Base-by-base conservation (phyloP, 2,888 invertebrate genomes). In the Limnephilus rhombicus region DNA sequence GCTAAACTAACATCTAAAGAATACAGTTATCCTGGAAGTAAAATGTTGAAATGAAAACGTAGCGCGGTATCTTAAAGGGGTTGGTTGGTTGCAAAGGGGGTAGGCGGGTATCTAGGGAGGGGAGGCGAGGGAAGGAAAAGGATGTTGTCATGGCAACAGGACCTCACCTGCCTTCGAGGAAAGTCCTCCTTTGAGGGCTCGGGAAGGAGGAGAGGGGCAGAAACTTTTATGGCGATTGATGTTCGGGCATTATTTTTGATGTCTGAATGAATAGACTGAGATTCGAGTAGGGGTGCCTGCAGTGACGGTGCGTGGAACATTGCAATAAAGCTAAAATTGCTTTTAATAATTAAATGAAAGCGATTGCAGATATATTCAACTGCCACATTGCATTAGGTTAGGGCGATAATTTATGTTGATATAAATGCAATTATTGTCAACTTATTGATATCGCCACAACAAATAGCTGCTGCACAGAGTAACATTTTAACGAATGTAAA, bases 181-280 rank as follows among this genome's bases (percentile, higher is more conserved):
- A 82, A 90, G 53, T 45, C 80, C 87, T 88, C 89, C 82, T 53
- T 85, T 49, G 68, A 91, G 90, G 82, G 83, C 41, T 24, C 13
- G 37, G 37, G 37, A 37, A 3, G 37, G 37, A 37, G 80, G 88
- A 85, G 89, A 29, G 89, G 83, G 82, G 80, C 45, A 90, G 90
- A 93, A 93, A 93, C 93, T 93, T 93, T 93, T 93, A 93, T 93
- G 93, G 93, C 93, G 93, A 93, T 93, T 93, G 93, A 93, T 93
- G 93, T 93, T 93, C 93, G 91, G 93, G 93, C 93, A 93, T 93
- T 93, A 93, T 93, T 93, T 93, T 93, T 93, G 93, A 93, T 93
- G 93, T 93, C 93, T 93, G 93, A 93, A 92, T 93, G 93, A 93
- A 93, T 92, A 92, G 93, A 92, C 93, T 80, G 93, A 91, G 92